Evolutionary conservation across 2,797 vertebrate genomes (phyloP).

Genomic region (Apogon talboti): DNA sequence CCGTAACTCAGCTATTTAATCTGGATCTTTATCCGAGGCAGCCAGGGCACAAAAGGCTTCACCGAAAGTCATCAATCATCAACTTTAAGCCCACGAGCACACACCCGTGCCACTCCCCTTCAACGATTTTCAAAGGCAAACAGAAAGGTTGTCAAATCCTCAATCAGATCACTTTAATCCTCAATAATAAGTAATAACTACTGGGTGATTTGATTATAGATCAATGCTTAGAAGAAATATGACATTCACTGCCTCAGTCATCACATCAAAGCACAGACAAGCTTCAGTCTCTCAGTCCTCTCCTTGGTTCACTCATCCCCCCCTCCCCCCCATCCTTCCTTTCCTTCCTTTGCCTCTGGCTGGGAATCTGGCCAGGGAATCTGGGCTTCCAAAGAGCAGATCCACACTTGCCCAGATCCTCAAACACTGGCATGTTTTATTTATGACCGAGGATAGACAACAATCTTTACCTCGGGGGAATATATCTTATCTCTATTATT

Average conservation of each 20-base stretch:
- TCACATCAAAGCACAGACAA: constrained; percentile 68
- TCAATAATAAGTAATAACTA: constrained; percentile 57
- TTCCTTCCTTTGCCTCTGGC: constrained; percentile 62
- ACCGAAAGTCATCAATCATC: constrained; percentile 54
- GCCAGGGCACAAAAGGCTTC: constrained; percentile 41
- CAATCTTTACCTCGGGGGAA: constrained; percentile 31
- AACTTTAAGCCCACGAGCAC: constrained; percentile 23
- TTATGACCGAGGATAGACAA: constrained; percentile 43
- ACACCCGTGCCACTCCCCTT: constrained; percentile 46
- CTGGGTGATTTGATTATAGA: constrained; percentile 58
- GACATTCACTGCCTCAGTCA: constrained; percentile 36
- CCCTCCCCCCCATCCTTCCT: not conserved
- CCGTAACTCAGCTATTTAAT: constrained; percentile 39
- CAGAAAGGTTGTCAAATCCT: constrained; percentile 37
- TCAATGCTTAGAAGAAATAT: constrained; percentile 43
- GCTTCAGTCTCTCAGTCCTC: constrained; percentile 45
- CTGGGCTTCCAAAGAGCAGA: constrained; percentile 66
- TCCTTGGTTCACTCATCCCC: constrained; percentile 50
- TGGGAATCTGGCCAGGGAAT: constrained; percentile 72
- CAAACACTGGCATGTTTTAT: constrained; percentile 64
- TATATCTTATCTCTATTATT: constrained; percentile 41
- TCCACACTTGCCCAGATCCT: constrained; percentile 73
- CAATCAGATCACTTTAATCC: constrained; percentile 52
- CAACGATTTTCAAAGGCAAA: constrained; percentile 48
- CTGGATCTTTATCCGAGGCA: constrained; percentile 16